phyloP scores from a whole-genome alignment of 2,113 vertebrate species.

The Callipepla californica region DNA sequence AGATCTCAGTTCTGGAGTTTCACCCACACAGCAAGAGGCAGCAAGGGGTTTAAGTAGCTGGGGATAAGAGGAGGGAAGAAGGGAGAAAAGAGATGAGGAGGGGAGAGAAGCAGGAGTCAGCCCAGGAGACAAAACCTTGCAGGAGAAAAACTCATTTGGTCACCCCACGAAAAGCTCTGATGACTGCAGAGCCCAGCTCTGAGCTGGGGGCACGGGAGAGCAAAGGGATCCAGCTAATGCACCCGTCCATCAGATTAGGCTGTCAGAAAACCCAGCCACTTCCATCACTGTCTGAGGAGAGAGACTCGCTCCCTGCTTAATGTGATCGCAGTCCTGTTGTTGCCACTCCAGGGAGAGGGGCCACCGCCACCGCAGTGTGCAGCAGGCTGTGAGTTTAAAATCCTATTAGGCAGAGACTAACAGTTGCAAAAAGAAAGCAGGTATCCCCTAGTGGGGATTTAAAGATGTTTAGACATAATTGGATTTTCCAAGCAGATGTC shows the following conservation, averaged over 20 bases:
- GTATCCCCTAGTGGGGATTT: slow-evolving; percentile 85
- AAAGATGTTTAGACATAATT: slow-evolving; percentile 86
- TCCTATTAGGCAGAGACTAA: slow-evolving; percentile 89
- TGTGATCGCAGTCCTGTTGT: slow-evolving; percentile 50
- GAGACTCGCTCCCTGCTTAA: slow-evolving; percentile 45
- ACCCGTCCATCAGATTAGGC: slow-evolving; percentile 64
- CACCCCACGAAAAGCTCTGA: neutral
- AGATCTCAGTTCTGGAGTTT: neutral
- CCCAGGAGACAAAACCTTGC: neutral
- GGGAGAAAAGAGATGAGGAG: neutral
- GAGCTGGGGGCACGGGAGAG: neutral
- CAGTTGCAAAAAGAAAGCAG: slow-evolving; percentile 88
- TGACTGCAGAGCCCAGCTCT: neutral
- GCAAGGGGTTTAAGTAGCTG: neutral
- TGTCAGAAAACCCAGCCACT: slow-evolving; percentile 58
- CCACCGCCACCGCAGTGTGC: slow-evolving; percentile 47
- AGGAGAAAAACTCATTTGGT: neutral
- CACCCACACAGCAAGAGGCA: rapidly evolving
- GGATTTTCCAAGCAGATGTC: slow-evolving; percentile 91
- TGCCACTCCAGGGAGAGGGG: slow-evolving; percentile 69
- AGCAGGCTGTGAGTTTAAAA: slow-evolving; percentile 82
- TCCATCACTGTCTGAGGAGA: slow-evolving; percentile 71
- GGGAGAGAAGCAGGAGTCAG: neutral
- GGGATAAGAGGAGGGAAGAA: neutral
- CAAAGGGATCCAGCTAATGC: slow-evolving; percentile 57